phyloP scores from a whole-genome alignment of 1,140 invertebrate genomes.

The Caenorhabditis remanei region DNA sequence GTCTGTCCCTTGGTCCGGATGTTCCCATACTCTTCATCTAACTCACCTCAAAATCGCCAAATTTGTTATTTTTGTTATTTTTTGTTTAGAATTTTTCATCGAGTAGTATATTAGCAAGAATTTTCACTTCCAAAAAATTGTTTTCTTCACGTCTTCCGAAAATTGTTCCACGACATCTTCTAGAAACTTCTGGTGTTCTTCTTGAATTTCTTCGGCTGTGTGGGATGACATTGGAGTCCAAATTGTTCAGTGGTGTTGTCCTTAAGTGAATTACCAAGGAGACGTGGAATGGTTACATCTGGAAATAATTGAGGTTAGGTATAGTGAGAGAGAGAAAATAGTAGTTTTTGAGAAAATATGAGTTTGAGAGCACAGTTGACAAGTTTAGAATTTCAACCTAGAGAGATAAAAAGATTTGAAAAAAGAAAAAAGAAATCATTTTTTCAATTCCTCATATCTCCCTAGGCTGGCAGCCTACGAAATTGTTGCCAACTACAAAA shows the following conservation, averaged over 20 bases:
- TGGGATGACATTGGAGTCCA: neutral
- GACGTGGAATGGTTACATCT: neutral
- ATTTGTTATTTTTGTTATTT: neutral
- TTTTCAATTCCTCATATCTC: no score
- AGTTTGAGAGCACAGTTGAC: no score
- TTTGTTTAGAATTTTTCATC: neutral
- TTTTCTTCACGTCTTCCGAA: neutral
- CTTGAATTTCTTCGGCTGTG: neutral
- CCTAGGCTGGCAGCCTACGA: no score
- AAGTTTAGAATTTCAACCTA: no score
- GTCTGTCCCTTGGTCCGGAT: no score
- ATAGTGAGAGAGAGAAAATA: no score
- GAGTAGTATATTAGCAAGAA: neutral
- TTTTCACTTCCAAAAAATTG: neutral
- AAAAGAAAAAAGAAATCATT: no score
- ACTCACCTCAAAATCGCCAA: constrained; percentile 30
- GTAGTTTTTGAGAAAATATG: no score
- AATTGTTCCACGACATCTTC: neutral
- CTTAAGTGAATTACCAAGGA: constrained; percentile 25
- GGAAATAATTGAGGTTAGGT: neutral
- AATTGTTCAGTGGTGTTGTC: neutral
- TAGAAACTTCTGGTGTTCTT: neutral
- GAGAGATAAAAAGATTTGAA: no score
- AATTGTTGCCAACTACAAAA: no score
- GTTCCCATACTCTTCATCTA: no score